Evolutionary conservation across 35 echinoderm and acorn worm genomes (phyloP), one percentile per base, ranked within the genome.

Genomic region (Strongylocentrotus purpuratus): DNA sequence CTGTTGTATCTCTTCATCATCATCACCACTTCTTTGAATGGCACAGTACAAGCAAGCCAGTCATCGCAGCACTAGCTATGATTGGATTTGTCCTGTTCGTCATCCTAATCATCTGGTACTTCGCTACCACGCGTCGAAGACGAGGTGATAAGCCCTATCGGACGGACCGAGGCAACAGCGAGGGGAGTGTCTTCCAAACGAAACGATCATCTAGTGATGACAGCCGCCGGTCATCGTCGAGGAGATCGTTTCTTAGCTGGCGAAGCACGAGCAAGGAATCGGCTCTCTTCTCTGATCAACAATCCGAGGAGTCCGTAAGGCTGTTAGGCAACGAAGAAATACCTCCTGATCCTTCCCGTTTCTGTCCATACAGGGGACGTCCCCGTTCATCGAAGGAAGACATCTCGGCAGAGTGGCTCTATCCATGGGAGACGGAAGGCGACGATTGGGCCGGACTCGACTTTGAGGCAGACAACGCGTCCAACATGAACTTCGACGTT

Each of bases 381-480:
- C 12, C 91, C 18, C 32, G 46, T n/a, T 47, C 91, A 13, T 18
- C 87, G 1, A 89, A 18, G 33, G 87, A 31, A 4, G 48, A 93
- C n/a, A 31, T 93, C 17, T 47, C 91, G 5, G 91, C 33, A 45
- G 91, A 48, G 28, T 93, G 91, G 91, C 46, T 93, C 2, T 93
- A 45, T 46, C 45, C 91, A 11, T 93, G 91, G 91, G 91, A 93
- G 47, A 93, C 91, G 45, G 91, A 93, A 93, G 91, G 91, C 28
- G 91, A 93, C 48, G 91, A 93, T 93, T 93, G 91, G 91, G 91
- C 48, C 4, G 48, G 17, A 50, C 48, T 58, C 46, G 91, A 93
- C 9, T 46, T 18, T 58, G 45, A 31, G 46, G 48, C n/a, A 4
- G 48, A 47, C 46, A 22, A 12, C 3, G 31, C 91, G 17, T 58